Base-by-base conservation (phyloP, 2,113 vertebrate genomes). In the Petrocephalus microphthalmus region DNA sequence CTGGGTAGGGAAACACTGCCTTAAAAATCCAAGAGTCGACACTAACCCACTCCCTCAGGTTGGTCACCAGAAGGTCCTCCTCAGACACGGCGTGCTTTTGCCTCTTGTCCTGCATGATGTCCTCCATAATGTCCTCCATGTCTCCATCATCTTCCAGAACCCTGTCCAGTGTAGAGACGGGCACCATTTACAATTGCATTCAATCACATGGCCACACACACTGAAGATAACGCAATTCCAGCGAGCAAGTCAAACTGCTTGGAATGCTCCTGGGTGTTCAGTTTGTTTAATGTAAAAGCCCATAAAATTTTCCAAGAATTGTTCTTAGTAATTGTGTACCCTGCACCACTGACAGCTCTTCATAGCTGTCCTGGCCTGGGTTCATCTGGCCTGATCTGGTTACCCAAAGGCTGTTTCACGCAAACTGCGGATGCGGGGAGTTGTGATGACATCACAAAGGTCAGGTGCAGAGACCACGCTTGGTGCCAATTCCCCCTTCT, bases 21-120 rank as follows among this genome's bases (percentile, higher is more conserved):
- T 83, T 49, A 45, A n/a, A 49, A 45, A 49, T 22, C 7, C 3
- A 0, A 45, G 7, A n/a, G 33, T 25, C 0, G 54, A 86, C 29
- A 86, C 85, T 64, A 45, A 86, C 85, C 85, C 85, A 86, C 10
- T 45, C 56, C 33, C 56, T 33, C 33, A 82, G 89, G 67, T 93
- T 91, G 86, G 86, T 90, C 84, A 94, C 92, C 0, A 94, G 90
- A 13, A 94, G 90, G 20, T 93, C 91, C 71, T 95, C 93, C 67
- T 95, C 93, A 22, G 92, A 86, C 0, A 90, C 89, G 5, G 88
- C 53, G 15, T 83, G 91, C 88, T 92, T 95, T 74, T 64, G 90
- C 88, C 92, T 93, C 89, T 95, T 95, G 87, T 94, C 93, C 78
- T 82, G 88, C 84, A 78, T 83, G 22, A 37, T 47, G 89, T 91